A percentile compares a stretch with the other conserved stretches of the same genome.
phyloP scores from a whole-genome alignment of 1,140 invertebrate species.

The Drosophila erecta region DNA sequence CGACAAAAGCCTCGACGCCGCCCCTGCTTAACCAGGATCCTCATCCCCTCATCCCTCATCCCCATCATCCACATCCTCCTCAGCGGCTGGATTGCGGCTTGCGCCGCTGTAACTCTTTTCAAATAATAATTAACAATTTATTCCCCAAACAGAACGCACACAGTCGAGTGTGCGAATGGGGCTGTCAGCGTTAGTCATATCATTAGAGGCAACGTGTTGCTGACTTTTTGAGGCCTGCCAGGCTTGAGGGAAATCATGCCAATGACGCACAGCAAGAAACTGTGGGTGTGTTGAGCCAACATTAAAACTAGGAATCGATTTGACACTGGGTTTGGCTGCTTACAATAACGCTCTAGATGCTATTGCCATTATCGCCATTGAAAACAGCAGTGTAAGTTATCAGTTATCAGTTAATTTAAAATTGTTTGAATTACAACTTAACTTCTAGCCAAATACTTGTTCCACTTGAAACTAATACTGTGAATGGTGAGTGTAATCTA shows the following conservation, averaged over 20 bases:
- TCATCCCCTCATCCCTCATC: conserved; percentile 9
- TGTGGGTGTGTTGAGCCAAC: not conserved
- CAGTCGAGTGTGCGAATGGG: conserved; percentile 59
- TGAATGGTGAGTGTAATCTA: too few species aligned
- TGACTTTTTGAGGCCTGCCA: conserved; percentile 69
- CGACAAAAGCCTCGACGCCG: conserved; percentile 62
- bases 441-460: too few species aligned
- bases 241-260: conserved; percentile 65
- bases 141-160: conserved; percentile 72
- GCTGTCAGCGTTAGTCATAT: conserved; percentile 81
- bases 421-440: too few species aligned
- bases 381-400: too few species aligned
- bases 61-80: too few species aligned
- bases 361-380: too few species aligned
- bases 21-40: conserved; percentile 24
- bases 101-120: conserved; percentile 77
- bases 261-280: conserved; percentile 59
- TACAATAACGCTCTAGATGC: too few species aligned
- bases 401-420: too few species aligned
- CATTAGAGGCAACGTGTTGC: conserved; percentile 82
- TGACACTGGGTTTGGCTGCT: too few species aligned
- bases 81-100: conserved; percentile 42
- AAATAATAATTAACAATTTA: conserved; percentile 84
- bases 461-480: too few species aligned
- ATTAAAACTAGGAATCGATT: too few species aligned